Evolutionary conservation across 1,140 invertebrate genomes (phyloP).

Genomic region (Penaeus vannamei): DNA sequence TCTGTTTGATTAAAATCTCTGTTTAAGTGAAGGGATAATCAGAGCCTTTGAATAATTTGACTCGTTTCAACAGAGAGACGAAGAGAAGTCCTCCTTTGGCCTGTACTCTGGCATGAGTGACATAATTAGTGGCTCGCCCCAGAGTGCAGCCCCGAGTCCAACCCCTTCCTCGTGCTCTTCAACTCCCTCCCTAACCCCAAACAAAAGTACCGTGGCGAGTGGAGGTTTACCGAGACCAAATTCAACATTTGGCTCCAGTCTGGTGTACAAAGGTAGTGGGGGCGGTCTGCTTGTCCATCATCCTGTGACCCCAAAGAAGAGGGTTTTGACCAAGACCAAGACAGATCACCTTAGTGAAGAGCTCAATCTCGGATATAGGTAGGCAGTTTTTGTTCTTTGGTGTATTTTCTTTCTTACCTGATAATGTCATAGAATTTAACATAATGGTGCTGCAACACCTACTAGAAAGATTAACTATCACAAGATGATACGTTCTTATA

Average conservation of each 20-base stretch:
- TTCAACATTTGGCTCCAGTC: conserved; percentile 7
- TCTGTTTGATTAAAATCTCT: too few relatives aligned
- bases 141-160: conserved; percentile 22
- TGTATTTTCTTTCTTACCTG: too few relatives aligned
- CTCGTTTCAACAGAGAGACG: conserved; percentile 12
- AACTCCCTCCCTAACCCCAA: conserved; percentile 49
- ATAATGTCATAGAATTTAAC: too few relatives aligned
- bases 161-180: conserved; percentile 43
- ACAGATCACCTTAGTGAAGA: conserved; percentile 60
- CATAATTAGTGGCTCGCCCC: conserved; percentile 45
- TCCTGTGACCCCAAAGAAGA: conserved; percentile 59
- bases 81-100: conserved; percentile 35
- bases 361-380: conserved; percentile 53
- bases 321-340: conserved; percentile 49
- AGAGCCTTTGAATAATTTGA: background rate
- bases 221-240: background rate
- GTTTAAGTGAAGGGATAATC: too few relatives aligned
- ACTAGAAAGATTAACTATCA: too few relatives aligned
- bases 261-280: conserved; percentile 45
- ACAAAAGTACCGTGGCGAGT: background rate
- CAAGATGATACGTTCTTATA: too few relatives aligned
- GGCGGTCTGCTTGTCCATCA: conserved; percentile 57
- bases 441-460: too few relatives aligned
- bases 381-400: background rate
- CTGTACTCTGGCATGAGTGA: conserved; percentile 60